Base-by-base conservation (phyloP, 1,140 invertebrate genomes). In the Colletes gigas region DNA sequence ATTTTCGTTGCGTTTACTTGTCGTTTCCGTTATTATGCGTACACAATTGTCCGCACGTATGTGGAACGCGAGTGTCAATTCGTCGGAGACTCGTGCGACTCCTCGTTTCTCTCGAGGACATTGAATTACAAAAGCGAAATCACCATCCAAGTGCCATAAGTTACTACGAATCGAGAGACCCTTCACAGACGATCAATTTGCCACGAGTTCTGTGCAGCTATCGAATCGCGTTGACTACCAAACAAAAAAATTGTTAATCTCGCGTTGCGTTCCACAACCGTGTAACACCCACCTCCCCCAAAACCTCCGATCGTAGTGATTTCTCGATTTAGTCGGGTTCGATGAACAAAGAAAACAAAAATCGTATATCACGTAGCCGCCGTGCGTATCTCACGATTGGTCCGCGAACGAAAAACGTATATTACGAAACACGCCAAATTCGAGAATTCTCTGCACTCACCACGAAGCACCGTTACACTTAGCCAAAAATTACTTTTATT, bases 401-500 rank as follows among this genome's bases (percentile, higher is more conserved):
- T 67, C 44, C 65, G 41, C 50, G 10, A 50, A 44, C 5, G 44
- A 5, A 47, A 6, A 47, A 3, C 3, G 6, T 47, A 47, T 10
- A 50, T 50, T 3, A 50, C 5, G 50, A 50, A 47, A 47, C 44
- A 47, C 44, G 44, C 44, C 44, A 82, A 70, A 50, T 69, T 77
- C 60, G 50, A 80, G 50, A 82, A 81, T 78, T 83, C 65, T 9
- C 69, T 76, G 81, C 81, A 86, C 69, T 80, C 76, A 83, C 71
- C 73, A 84, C 57, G 87, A 89, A 87, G 88, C 90, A 91, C 87
- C 88, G 91, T 93, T 92, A 91, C 83, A 91, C 89, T 92, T 93
- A 92, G 92, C 92, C 92, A 93, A 93, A 93, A 93, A 93, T 93
- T 93, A 93, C 89, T 90, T 93, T 93, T 93, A 93, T 90, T 90